A percentile compares a stretch with the other conserved stretches of the same genome.
phyloP scores from a whole-genome alignment of 2,888 invertebrate genomes.

The Phrixothrix hirtus region DNA sequence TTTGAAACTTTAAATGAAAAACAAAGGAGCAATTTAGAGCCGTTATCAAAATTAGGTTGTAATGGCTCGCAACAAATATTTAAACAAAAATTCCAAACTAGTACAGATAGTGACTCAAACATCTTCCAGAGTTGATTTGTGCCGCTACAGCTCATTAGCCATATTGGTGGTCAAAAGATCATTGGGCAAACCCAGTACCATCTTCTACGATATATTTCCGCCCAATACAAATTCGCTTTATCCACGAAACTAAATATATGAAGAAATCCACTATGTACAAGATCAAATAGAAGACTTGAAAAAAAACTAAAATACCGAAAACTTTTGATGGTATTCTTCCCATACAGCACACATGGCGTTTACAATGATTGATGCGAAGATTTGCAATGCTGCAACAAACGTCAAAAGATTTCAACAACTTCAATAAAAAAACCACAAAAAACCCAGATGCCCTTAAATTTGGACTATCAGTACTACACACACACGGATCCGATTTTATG shows the following conservation, averaged over 20 bases:
- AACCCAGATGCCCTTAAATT: slow-evolving; percentile 1
- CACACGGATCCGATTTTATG: slow-evolving; percentile 4
- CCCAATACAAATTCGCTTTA: slow-evolving; percentile 35
- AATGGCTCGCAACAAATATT: slow-evolving; percentile 41
- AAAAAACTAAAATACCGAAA: too few species aligned
- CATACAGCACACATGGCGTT: slow-evolving; percentile 36
- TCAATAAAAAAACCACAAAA: slow-evolving; percentile 19
- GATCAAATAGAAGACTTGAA: too few species aligned
- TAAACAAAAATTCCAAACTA: too few species aligned
- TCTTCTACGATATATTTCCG: too few species aligned
- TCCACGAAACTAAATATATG: slow-evolving; percentile 30
- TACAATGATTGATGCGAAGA: slow-evolving; percentile 46
- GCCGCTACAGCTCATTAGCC: slow-evolving; percentile 11
- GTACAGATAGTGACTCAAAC: too few species aligned
- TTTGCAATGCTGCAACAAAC: slow-evolving; percentile 45
- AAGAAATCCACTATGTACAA: too few species aligned
- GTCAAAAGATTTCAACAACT: slow-evolving; percentile 45
- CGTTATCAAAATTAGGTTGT: slow-evolving; percentile 40
- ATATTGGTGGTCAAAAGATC: slow-evolving; percentile 5
- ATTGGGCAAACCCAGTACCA: too few species aligned
- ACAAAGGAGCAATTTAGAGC: slow-evolving; percentile 14
- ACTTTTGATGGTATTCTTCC: too few species aligned
- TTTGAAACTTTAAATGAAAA: too few species aligned
- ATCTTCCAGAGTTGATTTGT: too few species aligned
- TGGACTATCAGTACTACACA: slow-evolving; percentile 8